Base-by-base conservation (phyloP, 2,113 vertebrate species). In the Numenius arquata region DNA sequence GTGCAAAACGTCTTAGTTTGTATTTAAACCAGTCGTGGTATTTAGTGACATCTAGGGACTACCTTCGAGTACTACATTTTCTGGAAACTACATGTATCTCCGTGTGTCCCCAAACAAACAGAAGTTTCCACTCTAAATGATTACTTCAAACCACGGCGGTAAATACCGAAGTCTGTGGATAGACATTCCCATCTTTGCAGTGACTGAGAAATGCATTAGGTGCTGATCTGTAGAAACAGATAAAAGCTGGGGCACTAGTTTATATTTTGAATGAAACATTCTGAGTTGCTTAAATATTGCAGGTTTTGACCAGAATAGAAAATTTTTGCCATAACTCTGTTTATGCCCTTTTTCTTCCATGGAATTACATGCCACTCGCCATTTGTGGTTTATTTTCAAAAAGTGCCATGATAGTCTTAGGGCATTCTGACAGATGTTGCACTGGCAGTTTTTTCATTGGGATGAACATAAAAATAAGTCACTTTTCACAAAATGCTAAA, bases 31-130 rank as follows among this genome's bases (percentile, higher is more conserved):
- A 96, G 88, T 26, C 48, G 3, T 87, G 96, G 96, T 95, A 73
- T 96, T 97, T 55, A 97, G 95, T 96, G 97, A 97, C 97, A 98
- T 96, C 97, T 98, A 98, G 96, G 95, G 97, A 94, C 88, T 52
- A 26, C 34, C 56, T 78, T 53, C 0, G 13, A 92, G 92, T 56
- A 96, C 30, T 97, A 55, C 97, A 97, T 6, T 17, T 79, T 62
- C 43, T 83, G 78, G 78, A 89, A 91, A 36, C 5, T 0, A 11
- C 43, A 6, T 14, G 7, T 12, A 4, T 43, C n/a, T 32, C 26
- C 43, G 1, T 2, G 17, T 5, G 19, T 19, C 23, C 68, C 29
- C 53, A 18, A 41, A 12, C 9, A 62, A 5, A 32, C 19, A 38
- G 40, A 56, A 14, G 12, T n/a, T 41, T 34, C 56, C 77, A 48